Percentiles rank a stretch among this genome's conserved stretches.
phyloP scores from a whole-genome alignment of 2,113 vertebrate species.

The Xerus inauris region DNA sequence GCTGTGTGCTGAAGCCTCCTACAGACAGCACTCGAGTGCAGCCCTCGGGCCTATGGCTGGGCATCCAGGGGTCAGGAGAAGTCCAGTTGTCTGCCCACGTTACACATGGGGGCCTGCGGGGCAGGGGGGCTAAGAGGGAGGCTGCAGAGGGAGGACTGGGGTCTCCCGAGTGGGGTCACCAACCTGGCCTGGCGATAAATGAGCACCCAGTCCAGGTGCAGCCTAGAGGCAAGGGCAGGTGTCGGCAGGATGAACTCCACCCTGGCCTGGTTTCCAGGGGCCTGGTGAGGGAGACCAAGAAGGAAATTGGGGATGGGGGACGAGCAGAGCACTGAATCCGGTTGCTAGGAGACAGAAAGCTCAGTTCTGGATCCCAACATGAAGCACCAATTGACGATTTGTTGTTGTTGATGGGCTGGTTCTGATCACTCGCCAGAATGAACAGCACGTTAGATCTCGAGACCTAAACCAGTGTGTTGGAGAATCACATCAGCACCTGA shows the following conservation, averaged over 20 bases:
- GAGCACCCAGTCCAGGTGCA: rapidly evolving
- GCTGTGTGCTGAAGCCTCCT: rapidly evolving
- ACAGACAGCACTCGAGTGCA: rapidly evolving
- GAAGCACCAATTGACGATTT: neutral
- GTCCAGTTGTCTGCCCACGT: neutral
- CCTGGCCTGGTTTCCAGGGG: neutral
- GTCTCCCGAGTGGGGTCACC: rapidly evolving
- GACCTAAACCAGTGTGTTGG: rapidly evolving
- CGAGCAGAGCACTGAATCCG: neutral
- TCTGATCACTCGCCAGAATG: neutral
- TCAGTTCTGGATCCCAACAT: neutral
- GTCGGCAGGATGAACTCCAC: neutral
- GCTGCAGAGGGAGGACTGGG: rapidly evolving
- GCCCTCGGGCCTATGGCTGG: rapidly evolving
- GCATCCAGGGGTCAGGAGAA: neutral
- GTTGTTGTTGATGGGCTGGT: conserved; percentile 12
- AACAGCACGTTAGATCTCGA: neutral
- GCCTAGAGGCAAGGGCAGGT: neutral
- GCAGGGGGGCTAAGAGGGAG: rapidly evolving
- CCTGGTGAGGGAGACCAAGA: neutral
- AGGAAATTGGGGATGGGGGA: neutral
- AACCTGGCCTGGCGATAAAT: rapidly evolving
- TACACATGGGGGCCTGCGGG: rapidly evolving
- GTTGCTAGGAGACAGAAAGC: conserved; percentile 77
- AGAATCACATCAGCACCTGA: neutral